phyloP scores from a whole-genome alignment of 2,797 vertebrate species.

The Adrianichthys oophorus region DNA sequence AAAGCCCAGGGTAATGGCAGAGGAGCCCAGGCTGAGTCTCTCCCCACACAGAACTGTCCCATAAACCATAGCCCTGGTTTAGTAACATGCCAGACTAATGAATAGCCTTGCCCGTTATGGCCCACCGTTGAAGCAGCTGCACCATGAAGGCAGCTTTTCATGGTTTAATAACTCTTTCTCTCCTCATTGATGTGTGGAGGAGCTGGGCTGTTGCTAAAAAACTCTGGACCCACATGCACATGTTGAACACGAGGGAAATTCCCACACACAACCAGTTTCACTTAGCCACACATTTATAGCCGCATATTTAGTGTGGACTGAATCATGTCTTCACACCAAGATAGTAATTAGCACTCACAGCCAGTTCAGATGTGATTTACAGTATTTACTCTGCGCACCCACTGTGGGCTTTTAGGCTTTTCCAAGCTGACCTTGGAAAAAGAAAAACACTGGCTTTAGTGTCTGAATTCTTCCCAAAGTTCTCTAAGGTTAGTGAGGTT shows the following conservation, averaged over 20 bases:
- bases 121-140: slow-evolving; percentile 66
- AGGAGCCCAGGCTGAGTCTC: slow-evolving; percentile 51
- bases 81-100: slow-evolving; percentile 66
- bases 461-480: not conserved
- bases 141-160: slow-evolving; percentile 59
- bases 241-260: slow-evolving; percentile 70
- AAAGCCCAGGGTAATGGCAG: slow-evolving; percentile 57
- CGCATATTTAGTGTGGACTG: slow-evolving; percentile 62
- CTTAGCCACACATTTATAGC: slow-evolving; percentile 51
- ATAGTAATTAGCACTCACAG: slow-evolving; percentile 66
- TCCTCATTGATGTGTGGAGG: slow-evolving; percentile 73
- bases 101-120: slow-evolving; percentile 62
- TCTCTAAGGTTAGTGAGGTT: not conserved
- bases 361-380: slow-evolving; percentile 59
- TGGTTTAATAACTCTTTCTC: slow-evolving; percentile 71
- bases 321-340: slow-evolving; percentile 67
- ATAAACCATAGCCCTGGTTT: slow-evolving; percentile 69
- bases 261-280: slow-evolving; percentile 45
- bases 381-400: slow-evolving; percentile 14
- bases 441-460: not conserved
- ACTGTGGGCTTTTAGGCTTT: slow-evolving; percentile 5
- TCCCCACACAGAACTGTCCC: slow-evolving; percentile 60
- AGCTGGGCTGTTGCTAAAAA: slow-evolving; percentile 59
- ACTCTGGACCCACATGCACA: slow-evolving; percentile 63
- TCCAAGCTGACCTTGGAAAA: slow-evolving; percentile 20